Base-by-base conservation (phyloP, 2,888 invertebrate species). In the Fissipunctia ypsillon region DNA sequence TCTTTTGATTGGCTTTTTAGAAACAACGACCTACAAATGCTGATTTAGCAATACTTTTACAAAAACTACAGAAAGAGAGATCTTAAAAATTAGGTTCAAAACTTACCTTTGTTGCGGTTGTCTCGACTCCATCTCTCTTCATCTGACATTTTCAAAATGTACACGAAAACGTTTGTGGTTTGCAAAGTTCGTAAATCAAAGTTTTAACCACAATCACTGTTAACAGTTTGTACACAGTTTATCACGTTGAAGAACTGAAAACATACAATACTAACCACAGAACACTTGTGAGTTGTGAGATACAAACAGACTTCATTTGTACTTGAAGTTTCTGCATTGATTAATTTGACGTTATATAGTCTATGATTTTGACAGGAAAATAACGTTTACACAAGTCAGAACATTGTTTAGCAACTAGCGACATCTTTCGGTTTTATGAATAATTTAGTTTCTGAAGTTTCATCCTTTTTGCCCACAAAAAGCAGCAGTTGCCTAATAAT, bases 41-140 rank as follows among this genome's bases (percentile, higher is more conserved):
- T 22, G 22, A 52, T 35, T 2, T 14, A 31, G n/a, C 3, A 9
- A 16, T 9, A 50, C 28, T 9, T 70, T 25, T 54, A 22, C 16
- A 43, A 22, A 25, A 38, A 2, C 14, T 22, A 25, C 31, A 69
- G 0, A 41, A 14, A 28, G 3, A n/a, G 3, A 6, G 7, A 25
- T 31, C n/a, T 19, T n/a, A 7, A 1, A 25, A 6, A 7, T 12
- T 31, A 5, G 2, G 10, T 14, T 2, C 0, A 19, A n/a, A 16
- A 59, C 31, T 25, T 76, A 80, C 80, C 80, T 70, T 76, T 80
- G n/a, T 56, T 80, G 56, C 76, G 67, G 43, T 14, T 70, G 31
- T 79, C 79, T 22, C 69, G 79, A 45, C 50, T 76, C 81, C 76
- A 80, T 67, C 65, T 81, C 63, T 80, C 80, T 59, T 80, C 80